Evolutionary conservation across 2,888 invertebrate genomes (phyloP).

Genomic region (Malthinus flaveolus): DNA sequence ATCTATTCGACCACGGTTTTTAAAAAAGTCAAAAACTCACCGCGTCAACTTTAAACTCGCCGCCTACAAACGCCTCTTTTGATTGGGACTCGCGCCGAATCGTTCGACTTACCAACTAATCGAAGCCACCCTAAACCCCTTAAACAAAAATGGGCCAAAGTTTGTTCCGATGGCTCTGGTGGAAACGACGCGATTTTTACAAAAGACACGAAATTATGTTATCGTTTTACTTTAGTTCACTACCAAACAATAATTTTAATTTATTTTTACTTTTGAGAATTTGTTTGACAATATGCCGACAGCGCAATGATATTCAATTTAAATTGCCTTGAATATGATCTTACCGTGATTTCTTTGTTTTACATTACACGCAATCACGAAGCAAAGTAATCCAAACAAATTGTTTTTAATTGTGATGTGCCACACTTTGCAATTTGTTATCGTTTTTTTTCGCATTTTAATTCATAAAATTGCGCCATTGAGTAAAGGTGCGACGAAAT

Average conservation of each 20-base stretch:
- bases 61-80: no score
- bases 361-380: slow-evolving; percentile 2
- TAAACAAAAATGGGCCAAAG: no score
- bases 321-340: slow-evolving; percentile 17
- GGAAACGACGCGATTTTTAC: background rate
- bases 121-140: background rate
- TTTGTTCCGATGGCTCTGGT: background rate
- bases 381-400: background rate
- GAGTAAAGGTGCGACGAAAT: background rate
- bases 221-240: slow-evolving; percentile 26
- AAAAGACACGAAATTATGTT: slow-evolving; percentile 22
- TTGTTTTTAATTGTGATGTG: background rate
- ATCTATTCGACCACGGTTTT: slow-evolving; percentile 15
- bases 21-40: background rate
- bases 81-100: background rate
- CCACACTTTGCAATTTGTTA: background rate
- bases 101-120: background rate
- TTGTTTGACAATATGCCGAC: slow-evolving; percentile 28
- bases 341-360: slow-evolving; percentile 2
- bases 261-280: slow-evolving; percentile 26
- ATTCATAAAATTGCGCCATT: background rate
- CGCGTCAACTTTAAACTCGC: no score
- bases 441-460: background rate
- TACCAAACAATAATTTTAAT: slow-evolving; percentile 22
- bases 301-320: slow-evolving; percentile 23